These are phyloP conservation scores for Zapornia atra DNA, from an alignment of 2,113 vertebrate genomes.

Conservation along the genomic window DNA sequence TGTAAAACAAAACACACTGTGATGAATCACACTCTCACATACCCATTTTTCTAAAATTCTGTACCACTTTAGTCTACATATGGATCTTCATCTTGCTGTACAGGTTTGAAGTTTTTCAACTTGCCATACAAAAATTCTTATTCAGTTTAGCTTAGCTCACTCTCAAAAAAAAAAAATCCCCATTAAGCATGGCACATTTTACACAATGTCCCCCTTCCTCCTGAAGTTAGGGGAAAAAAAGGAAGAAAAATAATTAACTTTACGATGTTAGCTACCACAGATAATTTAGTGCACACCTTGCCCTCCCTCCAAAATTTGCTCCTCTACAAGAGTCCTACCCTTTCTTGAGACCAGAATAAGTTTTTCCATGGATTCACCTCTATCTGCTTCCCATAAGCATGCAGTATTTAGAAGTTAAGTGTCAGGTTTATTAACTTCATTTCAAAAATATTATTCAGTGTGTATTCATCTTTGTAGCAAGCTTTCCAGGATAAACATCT, in stretches of 20 bases:
- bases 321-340: neutral
- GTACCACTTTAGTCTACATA: neutral
- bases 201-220: neutral
- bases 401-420: neutral
- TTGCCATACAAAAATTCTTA: neutral
- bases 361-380: neutral
- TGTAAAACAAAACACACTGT: slow-evolving; percentile 62
- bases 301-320: neutral
- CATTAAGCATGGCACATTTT: neutral
- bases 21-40: neutral
- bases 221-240: neutral
- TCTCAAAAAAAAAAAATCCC: neutral
- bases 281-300: neutral
- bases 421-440: neutral
- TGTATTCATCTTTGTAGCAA: neutral
- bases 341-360: neutral
- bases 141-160: neutral
- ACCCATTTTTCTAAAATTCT: neutral
- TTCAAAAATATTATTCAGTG: neutral
- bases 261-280: neutral
- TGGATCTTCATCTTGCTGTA: neutral
- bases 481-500: neutral
- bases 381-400: neutral
- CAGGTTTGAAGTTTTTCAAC: neutral
- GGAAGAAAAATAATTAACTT: neutral